Percentiles rank a stretch among this genome's conserved stretches.
Evolutionary conservation across 2,797 vertebrate species (phyloP).

Genomic region (Galagoides demidoff): DNA sequence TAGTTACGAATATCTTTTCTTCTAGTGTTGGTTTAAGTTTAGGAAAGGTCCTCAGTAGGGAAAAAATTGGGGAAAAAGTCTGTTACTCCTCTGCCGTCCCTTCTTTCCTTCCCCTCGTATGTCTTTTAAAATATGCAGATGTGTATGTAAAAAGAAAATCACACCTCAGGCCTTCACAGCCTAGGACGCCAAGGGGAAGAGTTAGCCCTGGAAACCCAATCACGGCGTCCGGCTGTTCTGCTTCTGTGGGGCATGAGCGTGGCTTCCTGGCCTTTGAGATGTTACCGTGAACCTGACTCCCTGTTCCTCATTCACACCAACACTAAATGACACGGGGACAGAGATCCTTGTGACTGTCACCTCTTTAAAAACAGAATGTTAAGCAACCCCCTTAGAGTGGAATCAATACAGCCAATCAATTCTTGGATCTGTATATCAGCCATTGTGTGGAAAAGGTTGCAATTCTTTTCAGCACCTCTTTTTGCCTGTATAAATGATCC

Average conservation of each 20-base stretch:
- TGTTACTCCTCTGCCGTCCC: rapidly evolving
- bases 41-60: neutral
- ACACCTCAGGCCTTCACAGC: neutral
- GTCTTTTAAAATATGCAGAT: neutral
- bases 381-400: neutral
- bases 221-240: neutral
- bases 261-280: neutral
- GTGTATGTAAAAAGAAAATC: neutral
- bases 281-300: neutral
- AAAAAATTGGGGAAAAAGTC: neutral
- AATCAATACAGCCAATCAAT: neutral
- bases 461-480: neutral
- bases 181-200: neutral
- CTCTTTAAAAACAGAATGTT: neutral
- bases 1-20: neutral
- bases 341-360: neutral
- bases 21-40: neutral
- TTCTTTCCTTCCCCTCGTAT: rapidly evolving
- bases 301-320: neutral
- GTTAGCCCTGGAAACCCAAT: neutral
- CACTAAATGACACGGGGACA: too few species aligned
- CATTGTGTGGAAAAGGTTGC: too few species aligned
- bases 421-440: neutral
- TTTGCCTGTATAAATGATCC: neutral
- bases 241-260: too few species aligned